Evolutionary conservation across 1,140 invertebrate genomes (phyloP), one percentile per base, ranked within the genome.

Genomic region (Drosophila nigromelanica): DNA sequence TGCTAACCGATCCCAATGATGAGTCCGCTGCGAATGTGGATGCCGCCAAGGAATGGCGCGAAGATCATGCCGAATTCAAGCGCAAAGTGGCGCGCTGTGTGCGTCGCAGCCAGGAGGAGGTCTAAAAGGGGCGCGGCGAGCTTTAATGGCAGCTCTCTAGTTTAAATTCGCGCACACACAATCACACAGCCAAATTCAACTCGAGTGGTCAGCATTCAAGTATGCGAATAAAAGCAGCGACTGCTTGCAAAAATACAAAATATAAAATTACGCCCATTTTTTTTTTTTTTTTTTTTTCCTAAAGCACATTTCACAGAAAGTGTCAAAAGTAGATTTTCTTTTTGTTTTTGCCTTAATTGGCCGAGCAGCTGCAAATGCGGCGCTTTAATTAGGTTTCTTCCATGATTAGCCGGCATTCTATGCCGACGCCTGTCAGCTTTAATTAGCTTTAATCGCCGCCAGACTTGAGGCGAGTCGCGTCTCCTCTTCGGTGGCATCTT

Each of bases 21-120:
- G 98, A 99, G 94, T 99, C 98, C 92, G 98, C 98, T 77, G 99
- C 99, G 83, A 99, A 99, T 95, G 98, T 99, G 80, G 99, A 99
- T 95, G 99, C 99, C 86, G 98, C 99, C 90, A 89, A 89, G 59
- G 85, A 89, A 52, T 89, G 75, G 68, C 86, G 85, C 92, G 98
- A 99, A 94, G 96, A 97, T 92, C 98, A 97, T 94, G 93, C 95
- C 91, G 97, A 98, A 93, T 99, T 99, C 94, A 99, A 98, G 94
- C 95, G 97, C 92, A 98, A 98, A 95, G 98, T 99, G 80, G 96
- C 97, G 77, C 95, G 96, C 92, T 99, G 98, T 94, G 98, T 99
- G 86, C 95, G 98, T 93, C 98, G 97, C 94, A 99, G 85, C 42
- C 85, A 89, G 45, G 85, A 89, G 59, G 85, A 89, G 48, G 70